These are phyloP conservation scores for Hydrocynus forskahlii DNA, from an alignment of 2,797 vertebrate genomes.

Conservation along the genomic window DNA sequence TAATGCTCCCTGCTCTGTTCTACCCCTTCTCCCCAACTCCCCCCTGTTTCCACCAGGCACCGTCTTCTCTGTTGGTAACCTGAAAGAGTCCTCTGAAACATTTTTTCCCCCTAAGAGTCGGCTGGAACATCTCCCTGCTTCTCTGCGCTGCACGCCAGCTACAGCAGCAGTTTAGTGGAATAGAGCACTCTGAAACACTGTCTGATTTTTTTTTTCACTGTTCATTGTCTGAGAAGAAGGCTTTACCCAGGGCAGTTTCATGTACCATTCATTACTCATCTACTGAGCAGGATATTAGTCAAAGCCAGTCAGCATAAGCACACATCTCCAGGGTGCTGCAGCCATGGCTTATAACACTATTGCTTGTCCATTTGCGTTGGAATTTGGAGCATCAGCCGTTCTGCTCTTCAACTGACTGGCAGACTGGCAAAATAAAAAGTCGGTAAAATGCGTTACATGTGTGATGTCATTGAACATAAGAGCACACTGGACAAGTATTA, in stretches of 20 bases:
- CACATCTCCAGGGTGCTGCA: constrained; percentile 37
- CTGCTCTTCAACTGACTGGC: background rate
- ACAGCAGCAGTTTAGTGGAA: constrained; percentile 42
- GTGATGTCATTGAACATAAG: background rate
- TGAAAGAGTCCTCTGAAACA: constrained; percentile 40
- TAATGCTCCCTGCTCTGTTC: constrained; percentile 27
- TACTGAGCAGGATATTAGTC: constrained; percentile 55
- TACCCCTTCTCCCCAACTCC: background rate
- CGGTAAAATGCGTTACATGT: background rate
- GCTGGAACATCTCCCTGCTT: constrained; percentile 42
- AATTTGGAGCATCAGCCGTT: background rate
- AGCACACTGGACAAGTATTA: background rate
- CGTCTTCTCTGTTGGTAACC: constrained; percentile 45
- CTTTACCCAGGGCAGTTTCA: constrained; percentile 47
- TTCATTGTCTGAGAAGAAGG: constrained; percentile 46
- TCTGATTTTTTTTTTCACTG: background rate
- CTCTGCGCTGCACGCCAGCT: constrained; percentile 15
- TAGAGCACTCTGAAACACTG: constrained; percentile 35
- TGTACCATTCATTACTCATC: constrained; percentile 52
- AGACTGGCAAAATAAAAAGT: constrained; percentile 6
- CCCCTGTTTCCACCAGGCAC: constrained; percentile 17
- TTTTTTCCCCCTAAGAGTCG: constrained; percentile 31
- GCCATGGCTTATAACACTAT: constrained; percentile 49
- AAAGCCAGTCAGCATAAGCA: constrained; percentile 48
- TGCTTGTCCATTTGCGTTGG: constrained; percentile 19